Evolutionary conservation across 2,113 vertebrate species (phyloP), one percentile per base, ranked within the genome.

Genomic region (Otis tarda): DNA sequence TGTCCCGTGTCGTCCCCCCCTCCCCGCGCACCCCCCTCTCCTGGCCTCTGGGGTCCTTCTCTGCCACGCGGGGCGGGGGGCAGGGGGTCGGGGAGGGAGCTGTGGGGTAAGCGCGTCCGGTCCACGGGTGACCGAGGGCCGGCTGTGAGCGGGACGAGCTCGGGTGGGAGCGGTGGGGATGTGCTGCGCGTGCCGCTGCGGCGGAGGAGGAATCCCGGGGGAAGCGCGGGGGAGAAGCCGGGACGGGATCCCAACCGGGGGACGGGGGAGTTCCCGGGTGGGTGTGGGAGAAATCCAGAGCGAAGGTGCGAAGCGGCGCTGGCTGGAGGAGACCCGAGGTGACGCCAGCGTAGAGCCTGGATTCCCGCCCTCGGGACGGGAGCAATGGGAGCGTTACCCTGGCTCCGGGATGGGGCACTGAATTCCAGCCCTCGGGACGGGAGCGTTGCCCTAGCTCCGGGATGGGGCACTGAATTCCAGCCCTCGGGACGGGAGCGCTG

Each of bases 151-250:
- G 23, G 68, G 43, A 45, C n/a, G 9, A 33, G 56, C 64, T 23
- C 10, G 1, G 78, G 6, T 28, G 68, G 77, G 63, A 57, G 35
- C 14, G 5, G 2, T 59, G 2, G 17, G 21, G 22, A 49, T 41
- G 24, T 22, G 57, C 53, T 2, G 2, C 4, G 2, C 1, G 19
- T n/a, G 9, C 53, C 0, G 0, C 4, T 12, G 27, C 6, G 17
- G 33, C 2, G 0, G 39, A 33, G 33, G 8, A 56, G 59, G 33
- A 60, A 22, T 70, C 75, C 56, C 65, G 3, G 35, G 70, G 71
- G 43, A 68, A 21, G 28, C 43, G 23, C 24, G 2, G 55, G 24
- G 68, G 43, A 59, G 53, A 17, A 20, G 33, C 67, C 3, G 0
- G 14, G 35, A 31, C 10, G 24, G 47, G 47, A 56, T 35, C 86